Evolutionary conservation across 1,140 invertebrate genomes (phyloP).

Genomic region (Babylonia areolata): DNA sequence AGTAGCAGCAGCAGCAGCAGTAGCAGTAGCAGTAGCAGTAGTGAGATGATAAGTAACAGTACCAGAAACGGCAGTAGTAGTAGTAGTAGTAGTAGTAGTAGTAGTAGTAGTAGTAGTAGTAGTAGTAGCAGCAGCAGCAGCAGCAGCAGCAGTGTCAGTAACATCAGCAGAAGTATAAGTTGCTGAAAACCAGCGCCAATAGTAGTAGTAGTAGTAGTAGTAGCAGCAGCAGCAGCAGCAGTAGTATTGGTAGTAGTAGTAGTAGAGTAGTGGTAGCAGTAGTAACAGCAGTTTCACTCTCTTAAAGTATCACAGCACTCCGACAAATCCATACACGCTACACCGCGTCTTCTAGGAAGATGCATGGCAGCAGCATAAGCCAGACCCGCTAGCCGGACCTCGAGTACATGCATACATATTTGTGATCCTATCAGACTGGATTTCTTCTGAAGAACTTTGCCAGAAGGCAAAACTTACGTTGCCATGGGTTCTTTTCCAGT

Average conservation of each 20-base stretch:
- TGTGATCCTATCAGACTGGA: too few species aligned
- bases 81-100: slow-evolving; percentile 28
- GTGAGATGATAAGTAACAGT: neutral
- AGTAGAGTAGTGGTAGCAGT: too few species aligned
- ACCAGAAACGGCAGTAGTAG: neutral
- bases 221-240: slow-evolving; percentile 9
- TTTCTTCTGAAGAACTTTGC: too few species aligned
- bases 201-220: slow-evolving; percentile 27
- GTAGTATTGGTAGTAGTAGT: too few species aligned
- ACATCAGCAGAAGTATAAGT: neutral
- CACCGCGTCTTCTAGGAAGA: too few species aligned
- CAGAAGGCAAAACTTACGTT: too few species aligned
- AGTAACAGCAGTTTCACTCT: neutral
- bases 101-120: slow-evolving; percentile 21
- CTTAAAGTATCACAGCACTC: too few species aligned
- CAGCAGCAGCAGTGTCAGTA: neutral
- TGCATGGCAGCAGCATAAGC: too few species aligned
- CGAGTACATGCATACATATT: too few species aligned
- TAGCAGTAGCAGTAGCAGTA: neutral
- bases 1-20: neutral
- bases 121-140: neutral
- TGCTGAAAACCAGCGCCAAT: neutral
- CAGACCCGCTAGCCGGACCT: too few species aligned
- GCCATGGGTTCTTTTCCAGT: too few species aligned
- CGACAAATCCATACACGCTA: too few species aligned